phyloP scores from a whole-genome alignment of 2,113 vertebrate species.

The Oophaga pumilio region DNA sequence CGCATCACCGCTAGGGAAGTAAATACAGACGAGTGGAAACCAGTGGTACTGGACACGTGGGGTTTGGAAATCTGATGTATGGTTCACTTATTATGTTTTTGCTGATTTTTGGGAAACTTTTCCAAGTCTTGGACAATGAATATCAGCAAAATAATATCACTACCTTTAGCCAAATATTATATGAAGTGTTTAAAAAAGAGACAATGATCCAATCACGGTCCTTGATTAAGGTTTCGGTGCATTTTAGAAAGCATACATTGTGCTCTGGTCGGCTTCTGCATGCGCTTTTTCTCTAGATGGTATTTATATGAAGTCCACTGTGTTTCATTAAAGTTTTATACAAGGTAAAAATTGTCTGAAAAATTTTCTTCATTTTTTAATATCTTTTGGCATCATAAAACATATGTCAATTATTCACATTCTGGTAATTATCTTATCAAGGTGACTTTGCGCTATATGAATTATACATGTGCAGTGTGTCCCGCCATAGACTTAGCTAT shows the following conservation, averaged over 20 bases:
- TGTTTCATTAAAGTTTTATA: not conserved
- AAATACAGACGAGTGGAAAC: too few species aligned
- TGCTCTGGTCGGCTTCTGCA: too few species aligned
- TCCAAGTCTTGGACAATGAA: too few species aligned
- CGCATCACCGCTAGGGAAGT: too few species aligned
- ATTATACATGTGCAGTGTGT: conserved; percentile 20
- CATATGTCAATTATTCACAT: conserved; percentile 12
- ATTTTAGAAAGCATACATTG: not conserved
- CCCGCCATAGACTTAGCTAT: conserved; percentile 14
- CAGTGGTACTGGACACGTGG: too few species aligned
- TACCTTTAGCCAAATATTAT: too few species aligned
- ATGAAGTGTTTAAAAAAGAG: too few species aligned
- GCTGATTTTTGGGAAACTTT: too few species aligned
- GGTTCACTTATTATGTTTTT: too few species aligned
- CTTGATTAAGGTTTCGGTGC: not conserved
- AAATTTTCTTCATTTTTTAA: conserved; percentile 7
- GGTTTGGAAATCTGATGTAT: too few species aligned
- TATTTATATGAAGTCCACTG: not conserved
- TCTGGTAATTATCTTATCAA: conserved; percentile 6
- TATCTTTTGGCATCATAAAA: conserved; percentile 1
- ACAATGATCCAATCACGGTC: not conserved
- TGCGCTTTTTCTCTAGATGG: not conserved
- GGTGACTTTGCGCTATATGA: conserved; percentile 4
- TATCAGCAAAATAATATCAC: too few species aligned
- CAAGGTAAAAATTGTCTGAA: not conserved